A percentile compares a stretch with the other conserved stretches of the same genome.
Conservation (phyloP, 2,888 invertebrate species). For the Agonopterix heracliana region DNA sequence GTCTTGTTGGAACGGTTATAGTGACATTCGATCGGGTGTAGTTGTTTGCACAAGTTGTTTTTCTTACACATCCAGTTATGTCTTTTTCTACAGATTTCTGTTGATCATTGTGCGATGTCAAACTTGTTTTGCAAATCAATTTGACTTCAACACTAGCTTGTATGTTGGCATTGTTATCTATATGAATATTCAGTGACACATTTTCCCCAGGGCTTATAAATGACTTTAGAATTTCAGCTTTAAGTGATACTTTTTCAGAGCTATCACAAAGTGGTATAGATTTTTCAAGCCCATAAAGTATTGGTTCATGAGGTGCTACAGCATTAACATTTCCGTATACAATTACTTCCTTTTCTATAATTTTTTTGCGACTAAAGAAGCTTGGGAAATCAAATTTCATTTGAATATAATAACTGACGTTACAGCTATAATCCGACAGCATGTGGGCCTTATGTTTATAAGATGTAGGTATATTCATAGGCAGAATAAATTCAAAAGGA, state of each 20-base stretch:
- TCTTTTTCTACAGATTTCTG: background rate
- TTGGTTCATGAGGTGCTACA: slow-evolving; percentile 8
- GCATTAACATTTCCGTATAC: slow-evolving; percentile 17
- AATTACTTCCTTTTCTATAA: slow-evolving; percentile 14
- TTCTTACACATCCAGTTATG: background rate
- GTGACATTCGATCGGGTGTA: background rate
- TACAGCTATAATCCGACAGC: background rate
- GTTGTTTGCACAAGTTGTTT: background rate
- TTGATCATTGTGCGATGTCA: background rate
- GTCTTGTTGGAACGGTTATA: slow-evolving; percentile 15
- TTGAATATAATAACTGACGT: slow-evolving; percentile 19
- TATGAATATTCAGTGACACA: background rate
- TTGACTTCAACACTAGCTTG: background rate
- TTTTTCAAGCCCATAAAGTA: slow-evolving; percentile 18
- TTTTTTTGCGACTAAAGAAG: slow-evolving; percentile 17
- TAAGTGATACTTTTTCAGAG: slow-evolving; percentile 16
- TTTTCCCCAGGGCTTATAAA: slow-evolving; percentile 13
- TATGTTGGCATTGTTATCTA: background rate
- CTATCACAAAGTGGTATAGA: slow-evolving; percentile 18
- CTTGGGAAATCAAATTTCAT: slow-evolving; percentile 18
- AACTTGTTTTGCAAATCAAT: background rate
- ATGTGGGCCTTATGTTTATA: slow-evolving; percentile 13
- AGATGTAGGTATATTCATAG: slow-evolving; percentile 22
- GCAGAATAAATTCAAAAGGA: slow-evolving; percentile 20
- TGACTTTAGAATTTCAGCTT: slow-evolving; percentile 14